These are phyloP conservation scores for Gallinago stenura DNA, from an alignment of 2,797 vertebrate species.

Conservation along the genomic window DNA sequence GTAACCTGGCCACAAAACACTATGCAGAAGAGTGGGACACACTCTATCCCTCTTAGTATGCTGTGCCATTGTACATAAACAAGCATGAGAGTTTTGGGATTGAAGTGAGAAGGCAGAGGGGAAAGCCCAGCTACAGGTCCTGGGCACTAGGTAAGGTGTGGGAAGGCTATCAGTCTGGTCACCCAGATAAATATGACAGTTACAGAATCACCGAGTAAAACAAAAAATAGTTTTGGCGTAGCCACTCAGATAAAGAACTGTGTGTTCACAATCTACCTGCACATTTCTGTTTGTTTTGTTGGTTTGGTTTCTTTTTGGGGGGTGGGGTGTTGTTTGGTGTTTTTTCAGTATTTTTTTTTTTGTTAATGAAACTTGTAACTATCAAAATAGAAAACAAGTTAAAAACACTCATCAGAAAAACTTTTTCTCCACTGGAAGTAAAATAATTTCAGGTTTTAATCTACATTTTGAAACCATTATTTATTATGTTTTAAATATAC, in stretches of 20 bases:
- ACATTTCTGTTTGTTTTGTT: not conserved
- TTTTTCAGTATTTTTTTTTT: no score
- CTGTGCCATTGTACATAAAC: not conserved
- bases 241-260: not conserved
- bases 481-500: not conserved
- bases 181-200: not conserved
- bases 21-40: not conserved
- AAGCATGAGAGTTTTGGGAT: not conserved
- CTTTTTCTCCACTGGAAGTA: not conserved
- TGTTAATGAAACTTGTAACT: not conserved
- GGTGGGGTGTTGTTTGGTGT: no score
- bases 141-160: not conserved
- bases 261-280: not conserved
- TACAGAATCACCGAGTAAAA: not conserved
- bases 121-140: not conserved
- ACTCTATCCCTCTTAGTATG: not conserved
- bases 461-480: not conserved
- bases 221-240: not conserved
- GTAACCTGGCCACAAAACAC: not conserved
- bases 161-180: not conserved
- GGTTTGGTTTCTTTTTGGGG: no score
- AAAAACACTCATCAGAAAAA: not conserved
- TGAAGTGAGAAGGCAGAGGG: not conserved
- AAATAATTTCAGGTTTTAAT: not conserved
- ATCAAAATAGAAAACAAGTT: not conserved